Base-by-base conservation (phyloP, 1,140 invertebrate genomes). In the Triops cancriformis region DNA sequence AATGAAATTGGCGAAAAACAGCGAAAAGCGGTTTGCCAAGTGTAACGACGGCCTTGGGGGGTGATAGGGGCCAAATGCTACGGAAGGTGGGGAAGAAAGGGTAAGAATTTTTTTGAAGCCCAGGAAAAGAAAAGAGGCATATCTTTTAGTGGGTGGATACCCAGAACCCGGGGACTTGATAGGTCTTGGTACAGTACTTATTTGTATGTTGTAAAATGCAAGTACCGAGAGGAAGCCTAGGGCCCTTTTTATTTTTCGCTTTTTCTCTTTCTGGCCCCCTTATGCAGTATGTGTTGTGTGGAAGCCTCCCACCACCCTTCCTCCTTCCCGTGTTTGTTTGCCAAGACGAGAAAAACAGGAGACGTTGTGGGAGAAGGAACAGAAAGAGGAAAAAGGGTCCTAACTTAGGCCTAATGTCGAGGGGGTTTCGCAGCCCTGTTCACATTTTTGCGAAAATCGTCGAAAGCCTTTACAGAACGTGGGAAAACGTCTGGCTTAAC, bases 1-100 rank as follows among this genome's bases (percentile, higher is more conserved):
- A 64, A 64, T n/a, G 51, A 64, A 64, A 64, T 64, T 64, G 51
- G 51, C 51, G 51, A 64, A 64, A 64, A 64, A 64, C 51, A 64
- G 51, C 51, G n/a, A 64, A 64, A 64, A 64, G 51, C 14, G 51
- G 51, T 64, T 64, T 64, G 51, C 51, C 51, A 64, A 64, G 51
- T 64, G 51, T 64, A 64, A 64, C 51, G 51, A n/a, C n/a, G 51
- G 51, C 51, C 51, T 64, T 64, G 51, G 51, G 18, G 6, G 51
- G 51, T 23, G 18, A 64, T 64, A 14, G 51, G 51, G 51, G 51
- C 51, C 6, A 64, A 64, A 64, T 1, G 51, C 51, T 64, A 6
- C 23, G 23, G 51, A 64, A 64, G 51, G 51, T 14, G 51, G 51
- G 14, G 51, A 14, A 64, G n/a, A 64, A 64, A n/a, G 23, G 51